Evolutionary conservation across 1,140 invertebrate species (phyloP).

Genomic region (Vanessa tameamea): DNA sequence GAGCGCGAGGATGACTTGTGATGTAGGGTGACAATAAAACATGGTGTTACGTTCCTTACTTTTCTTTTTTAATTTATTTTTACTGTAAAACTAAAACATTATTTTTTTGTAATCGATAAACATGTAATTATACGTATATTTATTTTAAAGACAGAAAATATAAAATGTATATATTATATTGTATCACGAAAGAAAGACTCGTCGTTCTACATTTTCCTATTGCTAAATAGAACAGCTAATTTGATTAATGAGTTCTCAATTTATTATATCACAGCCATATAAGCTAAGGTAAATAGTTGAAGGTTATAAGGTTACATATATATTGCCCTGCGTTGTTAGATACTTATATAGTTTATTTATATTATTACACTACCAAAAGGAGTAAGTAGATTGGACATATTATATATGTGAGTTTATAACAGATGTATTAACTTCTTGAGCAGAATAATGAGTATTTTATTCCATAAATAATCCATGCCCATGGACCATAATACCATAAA

Average conservation of each 20-base stretch:
- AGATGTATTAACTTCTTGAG: no score
- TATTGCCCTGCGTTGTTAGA: no score
- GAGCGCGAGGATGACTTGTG: constrained; percentile 11
- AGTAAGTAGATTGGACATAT: no score
- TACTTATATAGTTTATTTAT: no score
- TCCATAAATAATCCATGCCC: no score
- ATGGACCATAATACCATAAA: no score
- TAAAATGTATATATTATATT: not conserved
- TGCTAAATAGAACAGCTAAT: not conserved
- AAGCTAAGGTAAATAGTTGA: not conserved
- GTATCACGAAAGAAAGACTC: not conserved
- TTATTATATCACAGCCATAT: constrained; percentile 2
- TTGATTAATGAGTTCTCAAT: not conserved
- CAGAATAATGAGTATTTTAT: no score
- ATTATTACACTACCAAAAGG: no score
- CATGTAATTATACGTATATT: not conserved
- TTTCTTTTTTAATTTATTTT: constrained; percentile 12
- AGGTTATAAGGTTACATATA: no score
- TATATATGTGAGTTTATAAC: no score
- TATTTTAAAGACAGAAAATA: not conserved
- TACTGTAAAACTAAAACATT: not conserved
- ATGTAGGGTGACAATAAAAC: constrained; percentile 28
- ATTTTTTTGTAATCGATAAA: not conserved
- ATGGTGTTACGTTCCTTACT: not conserved
- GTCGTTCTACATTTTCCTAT: not conserved